Base-by-base conservation (phyloP, 1,140 invertebrate species). In the Ruditapes philippinarum region DNA sequence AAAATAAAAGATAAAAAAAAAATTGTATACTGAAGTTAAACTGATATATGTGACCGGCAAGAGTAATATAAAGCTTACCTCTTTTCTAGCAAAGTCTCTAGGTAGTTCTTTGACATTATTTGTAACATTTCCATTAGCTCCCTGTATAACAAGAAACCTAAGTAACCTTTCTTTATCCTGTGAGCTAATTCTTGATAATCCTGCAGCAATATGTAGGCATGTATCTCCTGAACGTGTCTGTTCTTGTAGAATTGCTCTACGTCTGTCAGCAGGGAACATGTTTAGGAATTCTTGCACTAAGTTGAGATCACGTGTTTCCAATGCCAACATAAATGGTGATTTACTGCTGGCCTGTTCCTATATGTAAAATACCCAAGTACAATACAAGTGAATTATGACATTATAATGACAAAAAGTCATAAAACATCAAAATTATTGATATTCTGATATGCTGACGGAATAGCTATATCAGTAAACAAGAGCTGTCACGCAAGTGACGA, bases 91-190 rank as follows among this genome's bases (percentile, higher is more conserved):
- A 45, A 81, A 73, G 42, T 89, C 87, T 62, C 54, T 74, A 9
- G 87, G 87, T 22, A 82, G 40, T 38, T 89, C 87, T 82, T 57
- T 89, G 0, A 57, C 87, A 62, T 89, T 89, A 76, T 89, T 89
- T 42, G 60, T 40, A 5, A 82, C 68, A 42, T 73, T 76, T 28
- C 79, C 79, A 76, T 89, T 83, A n/a, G 87, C 87, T 0, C 87
- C 87, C 11, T 83, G 73, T 11, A 65, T 89, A 33, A 89, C 79
- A 25, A 89, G 68, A 25, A 74, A 51, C 12, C 87, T 65, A 19
- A 89, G 49, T 14, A 89, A 42, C 45, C 14, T 36, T n/a, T 38
- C 49, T 42, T 89, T 89, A 51, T 82, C 31, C 22, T 74, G 28
- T 4, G 78, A 76, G 25, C n/a, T 38, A n/a, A 89, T 36, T 7